Evolutionary conservation across 2,888 invertebrate genomes (phyloP).

Genomic region (Himalopsyche tibetana): DNA sequence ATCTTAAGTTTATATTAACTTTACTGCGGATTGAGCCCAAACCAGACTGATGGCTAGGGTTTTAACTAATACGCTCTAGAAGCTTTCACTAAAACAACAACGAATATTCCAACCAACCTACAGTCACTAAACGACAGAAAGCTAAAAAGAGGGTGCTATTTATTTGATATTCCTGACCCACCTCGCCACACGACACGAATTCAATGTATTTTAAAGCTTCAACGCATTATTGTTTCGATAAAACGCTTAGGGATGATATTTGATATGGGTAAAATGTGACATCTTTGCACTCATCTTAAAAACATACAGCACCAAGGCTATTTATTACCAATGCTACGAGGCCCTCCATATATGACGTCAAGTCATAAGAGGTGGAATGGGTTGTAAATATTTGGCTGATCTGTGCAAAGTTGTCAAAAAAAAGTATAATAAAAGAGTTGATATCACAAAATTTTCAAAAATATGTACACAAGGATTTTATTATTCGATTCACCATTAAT

Average conservation of each 20-base stretch:
- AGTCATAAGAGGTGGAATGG: background rate
- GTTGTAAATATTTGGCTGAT: background rate
- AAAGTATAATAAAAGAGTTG: no score
- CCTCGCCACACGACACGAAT: slow-evolving; percentile 12
- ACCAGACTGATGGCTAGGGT: no score
- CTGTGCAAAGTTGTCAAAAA: no score
- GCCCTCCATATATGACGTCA: background rate
- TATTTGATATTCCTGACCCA: slow-evolving; percentile 10
- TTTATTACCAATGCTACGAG: no score
- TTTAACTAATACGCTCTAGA: no score
- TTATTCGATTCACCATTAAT: no score
- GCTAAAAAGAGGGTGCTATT: background rate
- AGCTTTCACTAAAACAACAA: no score
- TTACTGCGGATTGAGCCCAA: no score
- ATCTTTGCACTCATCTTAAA: background rate
- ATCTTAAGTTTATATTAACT: no score
- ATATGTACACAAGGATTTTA: no score
- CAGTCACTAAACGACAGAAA: background rate
- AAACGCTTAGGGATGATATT: background rate
- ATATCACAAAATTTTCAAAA: no score
- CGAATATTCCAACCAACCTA: no score
- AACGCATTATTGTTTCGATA: background rate
- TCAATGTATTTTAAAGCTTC: slow-evolving; percentile 5
- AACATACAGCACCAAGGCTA: background rate
- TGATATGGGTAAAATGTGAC: background rate